Conservation (phyloP, 2,113 vertebrate species). For the Scomber colias region DNA sequence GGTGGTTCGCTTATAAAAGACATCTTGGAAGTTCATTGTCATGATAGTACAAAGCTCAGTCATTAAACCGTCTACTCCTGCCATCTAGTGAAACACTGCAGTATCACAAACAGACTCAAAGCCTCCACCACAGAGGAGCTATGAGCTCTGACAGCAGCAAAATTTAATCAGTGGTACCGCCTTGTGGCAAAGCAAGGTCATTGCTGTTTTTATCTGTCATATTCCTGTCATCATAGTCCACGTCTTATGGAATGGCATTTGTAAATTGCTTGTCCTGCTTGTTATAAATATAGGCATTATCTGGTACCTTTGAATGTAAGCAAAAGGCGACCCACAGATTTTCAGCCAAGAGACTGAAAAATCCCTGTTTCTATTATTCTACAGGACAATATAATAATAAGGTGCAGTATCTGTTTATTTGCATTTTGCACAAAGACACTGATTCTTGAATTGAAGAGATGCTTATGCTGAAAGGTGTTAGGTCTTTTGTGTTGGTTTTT, state of each 20-base stretch:
- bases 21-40: constrained; percentile 3
- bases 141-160: neutral
- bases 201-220: constrained; percentile 30
- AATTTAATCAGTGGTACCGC: constrained; percentile 54
- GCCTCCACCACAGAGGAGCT: neutral
- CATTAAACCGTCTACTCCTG: constrained; percentile 23
- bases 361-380: neutral
- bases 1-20: constrained; percentile 6
- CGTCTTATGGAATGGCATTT: neutral
- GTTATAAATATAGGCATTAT: constrained; percentile 13
- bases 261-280: constrained; percentile 12
- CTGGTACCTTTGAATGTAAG: neutral
- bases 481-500: too few relatives aligned
- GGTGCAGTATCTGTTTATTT: neutral
- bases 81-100: constrained; percentile 54
- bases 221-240: neutral
- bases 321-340: neutral
- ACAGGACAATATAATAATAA: neutral
- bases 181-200: constrained; percentile 65
- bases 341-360: neutral
- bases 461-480: neutral
- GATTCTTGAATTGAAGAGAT: neutral
- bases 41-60: neutral
- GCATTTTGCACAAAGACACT: neutral
- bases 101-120: constrained; percentile 18